Base-by-base conservation (phyloP, 2,888 invertebrate species). In the Suillia variegata region DNA sequence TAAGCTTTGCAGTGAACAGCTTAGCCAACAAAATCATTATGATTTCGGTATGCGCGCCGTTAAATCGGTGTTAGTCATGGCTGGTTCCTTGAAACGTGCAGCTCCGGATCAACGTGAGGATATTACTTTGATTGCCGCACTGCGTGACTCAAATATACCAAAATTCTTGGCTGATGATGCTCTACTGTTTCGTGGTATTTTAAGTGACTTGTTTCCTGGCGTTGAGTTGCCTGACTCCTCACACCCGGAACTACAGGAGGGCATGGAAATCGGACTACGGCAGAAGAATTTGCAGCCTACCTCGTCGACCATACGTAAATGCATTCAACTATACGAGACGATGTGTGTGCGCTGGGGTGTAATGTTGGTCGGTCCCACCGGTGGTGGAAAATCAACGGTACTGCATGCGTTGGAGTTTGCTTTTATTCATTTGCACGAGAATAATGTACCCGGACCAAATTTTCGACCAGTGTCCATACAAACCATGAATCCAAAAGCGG, bases 41-140 rank as follows among this genome's bases (percentile, higher is more conserved):
- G 95, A 96, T 80, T 95, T 94, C 73, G 93, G 93, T 34, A 95
- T 96, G 94, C 85, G 96, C 64, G 96, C 96, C 1, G 94, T 96
- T 0, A 96, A 96, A 77, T 94, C 92, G 74, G 95, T 96, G 1
- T 82, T 96, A 71, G 94, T 94, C 2, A 95, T 95, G 94, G 96
- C 96, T 0, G 96, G 96, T 1, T 88, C 92, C 0, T 79, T 96
- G 13, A 96, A 96, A 77, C 85, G 95, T 54, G 90, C 92, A 13
- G 89, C 90, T 71, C 94, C 94, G 0, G 90, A 93, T 75, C 90
- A 91, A 72, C 87, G 85, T 49, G 96, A 96, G 80, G 92, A 94
- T 72, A 89, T 89, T 58, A 92, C 92, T 0, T 80, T 96, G 13
- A 89, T 96, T 59, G 88, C 93, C 69, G 95, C 96, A 0, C 80